Conservation (phyloP, 2,888 invertebrate genomes). For the Agelastica alni region DNA sequence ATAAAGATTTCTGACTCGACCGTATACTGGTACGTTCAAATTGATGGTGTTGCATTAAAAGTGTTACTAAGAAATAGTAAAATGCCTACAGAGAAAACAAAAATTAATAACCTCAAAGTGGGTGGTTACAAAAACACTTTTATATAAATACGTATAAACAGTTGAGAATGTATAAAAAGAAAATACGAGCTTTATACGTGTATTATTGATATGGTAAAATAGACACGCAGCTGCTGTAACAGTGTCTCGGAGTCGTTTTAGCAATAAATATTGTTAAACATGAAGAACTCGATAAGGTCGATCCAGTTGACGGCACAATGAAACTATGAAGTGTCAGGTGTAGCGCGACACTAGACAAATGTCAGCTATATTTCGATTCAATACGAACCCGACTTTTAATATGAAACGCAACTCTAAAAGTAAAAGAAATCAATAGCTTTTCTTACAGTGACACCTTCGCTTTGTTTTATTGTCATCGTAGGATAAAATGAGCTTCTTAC, state of each 20-base stretch:
- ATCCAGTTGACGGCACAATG: slow-evolving; percentile 48
- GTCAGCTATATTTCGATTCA: slow-evolving; percentile 46
- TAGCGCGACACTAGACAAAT: slow-evolving; percentile 45
- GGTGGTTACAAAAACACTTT: too few relatives aligned
- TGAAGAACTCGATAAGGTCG: slow-evolving; percentile 28
- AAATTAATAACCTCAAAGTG: too few relatives aligned
- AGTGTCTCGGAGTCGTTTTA: slow-evolving; percentile 2
- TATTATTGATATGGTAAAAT: not conserved
- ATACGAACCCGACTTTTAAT: slow-evolving; percentile 42
- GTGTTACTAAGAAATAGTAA: too few relatives aligned
- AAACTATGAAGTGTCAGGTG: slow-evolving; percentile 48
- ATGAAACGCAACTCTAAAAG: slow-evolving; percentile 34
- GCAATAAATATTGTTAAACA: slow-evolving; percentile 13
- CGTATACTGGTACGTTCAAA: too few relatives aligned
- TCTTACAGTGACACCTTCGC: slow-evolving; percentile 37
- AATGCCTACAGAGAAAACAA: too few relatives aligned
- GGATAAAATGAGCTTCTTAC: slow-evolving; percentile 7
- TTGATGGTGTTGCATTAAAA: too few relatives aligned
- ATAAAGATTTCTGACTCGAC: too few relatives aligned
- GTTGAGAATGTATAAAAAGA: too few relatives aligned
- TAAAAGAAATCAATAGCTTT: slow-evolving; percentile 20
- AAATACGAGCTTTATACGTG: too few relatives aligned
- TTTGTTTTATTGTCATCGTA: slow-evolving; percentile 30
- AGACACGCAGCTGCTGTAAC: not conserved
- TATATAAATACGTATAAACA: too few relatives aligned